These are phyloP conservation scores for Panzeria rudis DNA, from an alignment of 2,888 invertebrate genomes.

Conservation along the genomic window DNA sequence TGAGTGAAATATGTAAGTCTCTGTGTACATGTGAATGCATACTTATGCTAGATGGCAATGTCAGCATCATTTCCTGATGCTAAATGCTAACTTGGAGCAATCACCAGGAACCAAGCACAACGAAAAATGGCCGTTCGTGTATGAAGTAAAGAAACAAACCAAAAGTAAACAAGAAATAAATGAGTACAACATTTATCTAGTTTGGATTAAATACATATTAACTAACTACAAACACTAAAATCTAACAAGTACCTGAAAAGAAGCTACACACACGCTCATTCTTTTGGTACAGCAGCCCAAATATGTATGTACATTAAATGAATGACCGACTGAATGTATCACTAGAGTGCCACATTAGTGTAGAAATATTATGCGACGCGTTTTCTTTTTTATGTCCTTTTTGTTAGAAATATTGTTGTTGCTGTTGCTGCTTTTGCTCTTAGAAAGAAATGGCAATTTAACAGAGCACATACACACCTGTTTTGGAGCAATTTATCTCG, in stretches of 20 bases:
- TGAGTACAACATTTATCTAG: slow-evolving; percentile 58
- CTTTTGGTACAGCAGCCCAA: neutral
- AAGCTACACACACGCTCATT: neutral
- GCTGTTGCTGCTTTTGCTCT: slow-evolving; percentile 26
- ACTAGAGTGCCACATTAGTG: slow-evolving; percentile 62
- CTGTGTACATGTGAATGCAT: slow-evolving; percentile 77
- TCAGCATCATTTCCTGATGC: slow-evolving; percentile 83
- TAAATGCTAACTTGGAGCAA: slow-evolving; percentile 80
- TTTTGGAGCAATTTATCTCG: slow-evolving; percentile 83
- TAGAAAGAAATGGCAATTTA: slow-evolving; percentile 80
- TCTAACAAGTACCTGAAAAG: slow-evolving; percentile 21
- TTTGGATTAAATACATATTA: slow-evolving; percentile 69
- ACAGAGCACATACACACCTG: slow-evolving; percentile 81
- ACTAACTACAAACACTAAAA: slow-evolving; percentile 65
- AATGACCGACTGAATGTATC: slow-evolving; percentile 55
- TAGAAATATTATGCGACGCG: slow-evolving; percentile 75
- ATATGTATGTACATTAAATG: neutral
- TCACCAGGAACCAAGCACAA: slow-evolving; percentile 71
- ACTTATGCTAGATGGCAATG: slow-evolving; percentile 78
- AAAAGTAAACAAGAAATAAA: slow-evolving; percentile 64
- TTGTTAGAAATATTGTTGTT: slow-evolving; percentile 18
- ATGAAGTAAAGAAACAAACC: slow-evolving; percentile 60
- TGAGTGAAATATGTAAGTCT: slow-evolving; percentile 41
- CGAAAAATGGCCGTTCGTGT: slow-evolving; percentile 71
- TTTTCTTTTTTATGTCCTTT: slow-evolving; percentile 51